Conservation (phyloP, 2,113 vertebrate species). For the Pleuronectes platessa region DNA sequence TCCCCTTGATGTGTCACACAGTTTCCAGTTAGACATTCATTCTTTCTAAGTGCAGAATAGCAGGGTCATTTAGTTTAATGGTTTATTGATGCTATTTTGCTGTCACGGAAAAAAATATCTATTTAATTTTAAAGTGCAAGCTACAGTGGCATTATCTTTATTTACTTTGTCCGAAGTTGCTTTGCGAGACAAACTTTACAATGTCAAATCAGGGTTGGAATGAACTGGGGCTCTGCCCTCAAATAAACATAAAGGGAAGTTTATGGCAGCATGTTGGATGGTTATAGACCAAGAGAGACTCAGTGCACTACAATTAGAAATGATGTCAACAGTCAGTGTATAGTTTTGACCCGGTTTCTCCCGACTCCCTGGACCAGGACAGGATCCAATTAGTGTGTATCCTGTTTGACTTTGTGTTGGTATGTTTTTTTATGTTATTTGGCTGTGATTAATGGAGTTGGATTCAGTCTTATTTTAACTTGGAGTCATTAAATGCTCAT, state of each 20-base stretch:
- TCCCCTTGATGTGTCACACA: not conserved
- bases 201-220: conserved; percentile 28
- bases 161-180: not conserved
- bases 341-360: not conserved
- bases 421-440: no score
- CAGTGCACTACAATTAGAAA: not conserved
- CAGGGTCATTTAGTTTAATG: not conserved
- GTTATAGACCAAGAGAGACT: conserved; percentile 3
- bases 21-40: not conserved
- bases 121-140: not conserved
- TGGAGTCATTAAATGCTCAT: no score
- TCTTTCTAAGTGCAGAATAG: not conserved
- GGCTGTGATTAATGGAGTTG: no score
- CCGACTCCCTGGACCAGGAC: not conserved
- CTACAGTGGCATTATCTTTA: not conserved
- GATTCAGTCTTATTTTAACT: no score
- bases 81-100: no score
- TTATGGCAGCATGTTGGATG: conserved; percentile 15
- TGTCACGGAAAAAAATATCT: not conserved
- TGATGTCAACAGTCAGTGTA: not conserved
- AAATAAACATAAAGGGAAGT: conserved; percentile 24
- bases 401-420: not conserved
- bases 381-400: not conserved
- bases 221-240: conserved; percentile 9
- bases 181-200: conserved; percentile 32